These are phyloP conservation scores for Bubo scandiacus DNA, from an alignment of 2,113 vertebrate genomes.

Conservation along the genomic window DNA sequence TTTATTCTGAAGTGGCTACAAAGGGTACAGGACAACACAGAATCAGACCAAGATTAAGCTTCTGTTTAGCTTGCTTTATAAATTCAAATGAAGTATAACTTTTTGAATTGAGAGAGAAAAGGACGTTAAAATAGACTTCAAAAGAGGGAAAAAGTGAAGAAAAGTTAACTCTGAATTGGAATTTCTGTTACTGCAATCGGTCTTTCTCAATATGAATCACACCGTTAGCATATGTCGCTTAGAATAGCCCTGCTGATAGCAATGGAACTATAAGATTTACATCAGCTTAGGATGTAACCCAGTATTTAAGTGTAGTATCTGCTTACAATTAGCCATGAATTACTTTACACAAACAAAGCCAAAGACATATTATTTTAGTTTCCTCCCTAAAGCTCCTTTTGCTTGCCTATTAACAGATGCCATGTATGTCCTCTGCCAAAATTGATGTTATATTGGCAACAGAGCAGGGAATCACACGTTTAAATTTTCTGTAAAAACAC, in stretches of 20 bases:
- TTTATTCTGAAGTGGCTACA: slow-evolving; percentile 30
- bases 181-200: neutral
- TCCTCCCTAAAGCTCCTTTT: neutral
- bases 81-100: slow-evolving; percentile 38
- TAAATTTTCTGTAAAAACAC: slow-evolving; percentile 8
- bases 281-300: neutral
- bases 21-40: neutral
- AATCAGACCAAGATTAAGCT: slow-evolving; percentile 13
- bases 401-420: slow-evolving; percentile 6
- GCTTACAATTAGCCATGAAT: slow-evolving; percentile 27
- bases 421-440: slow-evolving; percentile 13
- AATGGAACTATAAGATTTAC: neutral
- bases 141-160: neutral
- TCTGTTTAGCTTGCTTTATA: slow-evolving; percentile 34
- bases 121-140: slow-evolving; percentile 11
- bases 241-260: neutral
- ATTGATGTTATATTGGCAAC: neutral
- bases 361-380: slow-evolving; percentile 14
- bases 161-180: slow-evolving; percentile 1
- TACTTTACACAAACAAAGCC: slow-evolving; percentile 22
- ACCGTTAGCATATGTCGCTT: neutral
- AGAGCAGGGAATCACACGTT: neutral
- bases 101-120: neutral
- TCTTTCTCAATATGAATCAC: neutral
- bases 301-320: neutral